Conservation (phyloP, 1,140 invertebrate species). For the Listronotus bonariensis region DNA sequence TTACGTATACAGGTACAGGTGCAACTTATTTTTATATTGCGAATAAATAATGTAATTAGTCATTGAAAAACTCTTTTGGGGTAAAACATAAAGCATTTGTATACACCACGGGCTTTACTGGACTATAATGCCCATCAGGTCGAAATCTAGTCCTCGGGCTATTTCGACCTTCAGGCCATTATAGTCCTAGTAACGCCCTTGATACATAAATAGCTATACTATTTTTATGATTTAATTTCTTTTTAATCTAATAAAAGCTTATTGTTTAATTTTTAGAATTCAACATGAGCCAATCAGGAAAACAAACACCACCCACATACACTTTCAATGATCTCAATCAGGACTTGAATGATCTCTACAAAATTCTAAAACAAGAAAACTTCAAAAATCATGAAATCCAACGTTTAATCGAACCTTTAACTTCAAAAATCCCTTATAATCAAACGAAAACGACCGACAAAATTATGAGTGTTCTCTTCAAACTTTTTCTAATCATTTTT, state of each 20-base stretch:
- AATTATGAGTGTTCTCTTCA: neutral
- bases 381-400: constrained; percentile 70
- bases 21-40: too few species aligned
- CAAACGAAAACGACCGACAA: neutral
- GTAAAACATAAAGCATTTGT: too few species aligned
- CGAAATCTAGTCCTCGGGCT: too few species aligned
- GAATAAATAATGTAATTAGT: too few species aligned
- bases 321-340: constrained; percentile 53
- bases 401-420: constrained; percentile 68
- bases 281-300: constrained; percentile 3
- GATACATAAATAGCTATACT: too few species aligned
- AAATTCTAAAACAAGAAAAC: constrained; percentile 70
- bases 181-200: too few species aligned
- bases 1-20: too few species aligned
- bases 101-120: too few species aligned
- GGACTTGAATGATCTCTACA: constrained; percentile 63
- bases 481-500: constrained; percentile 16
- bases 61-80: too few species aligned
- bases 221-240: too few species aligned
- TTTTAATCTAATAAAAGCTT: constrained; percentile 9
- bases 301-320: constrained; percentile 13
- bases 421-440: constrained; percentile 47
- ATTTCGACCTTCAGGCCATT: too few species aligned
- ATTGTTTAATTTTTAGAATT: constrained; percentile 8
- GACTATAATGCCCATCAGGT: too few species aligned